A percentile compares a stretch with the other conserved stretches of the same genome.
Conservation (phyloP, 2,888 invertebrate genomes). For the Drosophila neutralis region DNA sequence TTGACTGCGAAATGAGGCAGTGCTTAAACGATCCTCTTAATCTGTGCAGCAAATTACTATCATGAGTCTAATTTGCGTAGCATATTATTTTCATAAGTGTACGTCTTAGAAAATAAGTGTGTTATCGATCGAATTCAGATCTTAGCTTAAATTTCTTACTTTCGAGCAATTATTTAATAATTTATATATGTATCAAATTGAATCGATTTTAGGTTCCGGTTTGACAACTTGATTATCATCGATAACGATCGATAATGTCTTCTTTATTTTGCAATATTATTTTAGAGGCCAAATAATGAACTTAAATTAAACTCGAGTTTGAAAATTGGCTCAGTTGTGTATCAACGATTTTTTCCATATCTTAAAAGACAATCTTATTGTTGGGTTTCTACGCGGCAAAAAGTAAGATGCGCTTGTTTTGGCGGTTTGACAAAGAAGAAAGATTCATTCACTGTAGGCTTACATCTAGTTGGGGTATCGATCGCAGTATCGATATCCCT, state of each 20-base stretch:
- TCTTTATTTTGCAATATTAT: neutral
- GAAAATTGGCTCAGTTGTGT: neutral
- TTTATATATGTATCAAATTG: neutral
- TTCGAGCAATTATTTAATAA: neutral
- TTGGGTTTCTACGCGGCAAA: too few relatives aligned
- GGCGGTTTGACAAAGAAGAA: too few relatives aligned
- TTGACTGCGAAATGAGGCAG: neutral
- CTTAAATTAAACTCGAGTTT: neutral
- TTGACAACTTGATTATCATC: neutral
- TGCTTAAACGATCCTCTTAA: neutral
- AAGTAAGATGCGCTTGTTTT: too few relatives aligned
- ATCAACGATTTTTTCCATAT: neutral
- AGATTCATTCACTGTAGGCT: too few relatives aligned
- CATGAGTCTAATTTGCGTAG: neutral
- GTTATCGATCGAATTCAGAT: neutral
- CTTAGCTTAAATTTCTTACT: neutral
- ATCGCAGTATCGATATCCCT: too few relatives aligned
- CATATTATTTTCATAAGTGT: neutral
- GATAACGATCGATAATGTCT: neutral
- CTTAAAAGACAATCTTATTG: neutral
- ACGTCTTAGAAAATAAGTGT: neutral
- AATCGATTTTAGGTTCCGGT: neutral
- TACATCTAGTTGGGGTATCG: too few relatives aligned
- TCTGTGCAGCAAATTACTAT: neutral
- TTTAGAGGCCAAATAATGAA: neutral